Evolutionary conservation across 2,797 vertebrate genomes (phyloP), one percentile per base, ranked within the genome.

Genomic region (Discoglossus pictus): DNA sequence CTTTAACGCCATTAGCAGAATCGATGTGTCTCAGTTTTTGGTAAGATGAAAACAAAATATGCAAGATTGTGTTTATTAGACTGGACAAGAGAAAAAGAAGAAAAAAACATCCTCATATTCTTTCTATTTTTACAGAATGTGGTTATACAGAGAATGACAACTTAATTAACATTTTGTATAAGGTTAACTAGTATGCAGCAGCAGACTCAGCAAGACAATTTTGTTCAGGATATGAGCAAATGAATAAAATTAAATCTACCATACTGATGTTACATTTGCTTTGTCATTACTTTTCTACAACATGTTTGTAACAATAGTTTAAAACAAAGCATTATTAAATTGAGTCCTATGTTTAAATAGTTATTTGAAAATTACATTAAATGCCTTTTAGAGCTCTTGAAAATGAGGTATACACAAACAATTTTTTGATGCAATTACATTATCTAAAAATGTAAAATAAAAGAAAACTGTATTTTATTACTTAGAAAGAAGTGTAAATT

Each of bases 1-100:
- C 84, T 16, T 72, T 99, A 71, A 50, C 67, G 2, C 72, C 76
- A 1, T 7, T 73, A 47, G 74, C 62, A 7, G 75, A 82, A 6
- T 59, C 74, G 0, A 72, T 74, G 68, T 99, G 97, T 73, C 83
- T 99, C 12, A 87, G 81, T 20, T 98, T 99, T 84, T 98, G 97
- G 97, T 99, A 88, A 68, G 69, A 50, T 67, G 17, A 15, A 50
- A 42, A 24, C 2, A 62, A 7, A 50, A 34, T 1, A 21, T 47
- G 18, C 23, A 47, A 47, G 7, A 23, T 9, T 24, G 44, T 12
- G 4, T 13, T 21, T 21, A 23, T 2, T 12, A 21, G 17, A 11
- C 17, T 5, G 23, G 6, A 15, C 18, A 44, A 9, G 21, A 47
- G 18, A 23, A 47, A 21, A 31, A 31, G 27, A 4, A 31, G 8